Percentiles rank a stretch among this genome's conserved stretches.
These are phyloP conservation scores for Pteropus rufus DNA, from an alignment of 2,797 vertebrate genomes.

Conservation along the genomic window DNA sequence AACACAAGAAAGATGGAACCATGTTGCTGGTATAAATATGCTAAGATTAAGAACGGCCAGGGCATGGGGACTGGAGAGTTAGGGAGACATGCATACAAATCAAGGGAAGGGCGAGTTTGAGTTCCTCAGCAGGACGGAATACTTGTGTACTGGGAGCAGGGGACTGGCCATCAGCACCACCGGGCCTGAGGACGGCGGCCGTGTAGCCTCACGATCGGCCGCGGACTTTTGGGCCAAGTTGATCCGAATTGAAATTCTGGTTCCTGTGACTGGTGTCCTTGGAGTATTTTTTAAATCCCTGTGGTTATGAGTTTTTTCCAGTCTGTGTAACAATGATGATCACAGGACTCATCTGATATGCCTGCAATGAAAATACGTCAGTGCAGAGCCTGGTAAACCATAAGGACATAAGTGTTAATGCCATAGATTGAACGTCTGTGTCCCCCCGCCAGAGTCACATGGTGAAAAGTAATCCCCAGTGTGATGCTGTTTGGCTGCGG, in stretches of 20 bases:
- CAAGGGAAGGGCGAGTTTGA: background rate
- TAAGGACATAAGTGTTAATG: rapidly evolving
- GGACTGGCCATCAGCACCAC: rapidly evolving
- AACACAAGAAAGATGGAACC: too few species aligned
- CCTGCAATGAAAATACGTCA: background rate
- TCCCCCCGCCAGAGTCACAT: background rate
- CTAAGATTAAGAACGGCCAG: rapidly evolving
- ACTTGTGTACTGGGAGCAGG: rapidly evolving
- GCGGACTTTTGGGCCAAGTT: background rate
- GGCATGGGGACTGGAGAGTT: rapidly evolving
- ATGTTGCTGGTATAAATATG: rapidly evolving
- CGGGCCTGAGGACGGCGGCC: rapidly evolving
- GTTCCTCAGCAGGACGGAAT: rapidly evolving
- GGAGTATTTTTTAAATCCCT: background rate
- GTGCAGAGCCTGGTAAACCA: too few species aligned
- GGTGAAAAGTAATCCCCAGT: background rate
- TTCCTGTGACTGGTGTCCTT: background rate
- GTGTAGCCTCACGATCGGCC: rapidly evolving
- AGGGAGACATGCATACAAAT: background rate
- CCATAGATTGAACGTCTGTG: background rate
- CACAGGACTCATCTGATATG: background rate
- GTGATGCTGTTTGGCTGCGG: rapidly evolving
- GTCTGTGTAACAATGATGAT: background rate
- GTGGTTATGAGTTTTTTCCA: background rate
- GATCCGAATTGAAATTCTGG: background rate